Evolutionary conservation across 2,797 vertebrate genomes (phyloP).

Genomic region (Aratinga solstitialis): DNA sequence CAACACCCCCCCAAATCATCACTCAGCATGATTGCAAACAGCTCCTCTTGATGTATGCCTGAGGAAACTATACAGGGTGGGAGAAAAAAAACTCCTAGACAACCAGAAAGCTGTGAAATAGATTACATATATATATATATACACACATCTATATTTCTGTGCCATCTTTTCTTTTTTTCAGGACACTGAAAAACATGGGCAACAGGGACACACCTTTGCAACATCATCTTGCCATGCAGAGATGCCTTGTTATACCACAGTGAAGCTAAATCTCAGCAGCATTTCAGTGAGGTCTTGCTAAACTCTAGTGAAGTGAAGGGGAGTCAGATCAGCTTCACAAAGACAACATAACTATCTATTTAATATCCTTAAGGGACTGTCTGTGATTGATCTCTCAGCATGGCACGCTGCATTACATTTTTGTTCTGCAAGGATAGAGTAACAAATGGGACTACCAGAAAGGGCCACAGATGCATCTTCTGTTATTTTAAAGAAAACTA

Average conservation of each 20-base stretch:
- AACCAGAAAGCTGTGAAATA: not conserved
- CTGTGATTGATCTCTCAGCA: not conserved
- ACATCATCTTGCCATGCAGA: not conserved
- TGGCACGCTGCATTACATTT: not conserved
- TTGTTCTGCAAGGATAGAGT: constrained; percentile 30
- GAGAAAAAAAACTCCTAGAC: not conserved
- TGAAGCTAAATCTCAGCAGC: not conserved
- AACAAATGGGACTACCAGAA: constrained; percentile 18
- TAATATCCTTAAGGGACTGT: not conserved
- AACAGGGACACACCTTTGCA: not conserved
- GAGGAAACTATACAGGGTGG: not conserved
- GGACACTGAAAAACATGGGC: not conserved
- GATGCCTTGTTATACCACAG: not conserved
- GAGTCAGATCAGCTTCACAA: not conserved
- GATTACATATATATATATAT: not conserved
- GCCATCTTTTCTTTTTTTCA: not conserved
- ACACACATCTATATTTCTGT: not conserved
- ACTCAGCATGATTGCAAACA: not conserved
- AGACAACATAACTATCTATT: not conserved
- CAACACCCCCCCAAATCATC: not conserved
- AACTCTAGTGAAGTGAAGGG: not conserved
- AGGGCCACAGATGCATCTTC: not conserved
- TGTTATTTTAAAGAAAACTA: not conserved
- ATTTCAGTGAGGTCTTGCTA: not conserved
- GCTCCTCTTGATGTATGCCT: not conserved